A percentile compares a stretch with the other conserved stretches of the same genome.
phyloP scores from a whole-genome alignment of 2,797 vertebrate species.

The Typhlichthys subterraneus region DNA sequence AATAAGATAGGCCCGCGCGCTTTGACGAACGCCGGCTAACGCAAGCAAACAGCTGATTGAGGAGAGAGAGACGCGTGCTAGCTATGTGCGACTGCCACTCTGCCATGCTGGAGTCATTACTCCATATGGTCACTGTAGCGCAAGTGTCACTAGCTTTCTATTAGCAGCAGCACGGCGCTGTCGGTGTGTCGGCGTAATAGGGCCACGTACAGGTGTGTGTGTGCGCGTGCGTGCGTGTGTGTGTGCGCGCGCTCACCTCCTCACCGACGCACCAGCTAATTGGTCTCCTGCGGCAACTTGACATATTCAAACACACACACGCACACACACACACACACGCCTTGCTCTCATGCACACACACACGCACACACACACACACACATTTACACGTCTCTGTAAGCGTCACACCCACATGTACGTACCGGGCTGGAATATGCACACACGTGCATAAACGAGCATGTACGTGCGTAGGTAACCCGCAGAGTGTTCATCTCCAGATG shows the following conservation, averaged over 20 bases:
- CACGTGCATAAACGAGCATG: slow-evolving; percentile 26
- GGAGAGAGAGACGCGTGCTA: slow-evolving; percentile 38
- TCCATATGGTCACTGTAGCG: slow-evolving; percentile 73
- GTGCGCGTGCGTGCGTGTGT: slow-evolving; percentile 34
- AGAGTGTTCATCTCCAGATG: slow-evolving; percentile 67
- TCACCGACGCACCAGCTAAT: slow-evolving; percentile 77
- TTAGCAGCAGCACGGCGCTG: slow-evolving; percentile 68
- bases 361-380: slow-evolving; percentile 10
- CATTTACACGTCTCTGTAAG: slow-evolving; percentile 30
- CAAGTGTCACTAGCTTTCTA: slow-evolving; percentile 72
- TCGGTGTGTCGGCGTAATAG: slow-evolving; percentile 74
- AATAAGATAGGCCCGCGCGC: slow-evolving; percentile 44
- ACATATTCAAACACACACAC: slow-evolving; percentile 60
- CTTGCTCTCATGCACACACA: not conserved
- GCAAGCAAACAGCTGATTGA: slow-evolving; percentile 60
- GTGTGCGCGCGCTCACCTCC: slow-evolving; percentile 56
- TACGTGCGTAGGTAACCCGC: slow-evolving; percentile 56
- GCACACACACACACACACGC: slow-evolving; percentile 15
- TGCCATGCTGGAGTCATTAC: slow-evolving; percentile 71
- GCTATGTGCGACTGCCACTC: slow-evolving; percentile 61
- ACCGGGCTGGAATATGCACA: slow-evolving; percentile 45
- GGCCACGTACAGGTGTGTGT: slow-evolving; percentile 72
- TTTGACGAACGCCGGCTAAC: slow-evolving; percentile 63
- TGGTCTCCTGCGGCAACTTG: slow-evolving; percentile 79
- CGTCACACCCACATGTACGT: slow-evolving; percentile 31